These are phyloP conservation scores for Coenonympha arcania DNA, from an alignment of 2,888 invertebrate species.

Conservation along the genomic window DNA sequence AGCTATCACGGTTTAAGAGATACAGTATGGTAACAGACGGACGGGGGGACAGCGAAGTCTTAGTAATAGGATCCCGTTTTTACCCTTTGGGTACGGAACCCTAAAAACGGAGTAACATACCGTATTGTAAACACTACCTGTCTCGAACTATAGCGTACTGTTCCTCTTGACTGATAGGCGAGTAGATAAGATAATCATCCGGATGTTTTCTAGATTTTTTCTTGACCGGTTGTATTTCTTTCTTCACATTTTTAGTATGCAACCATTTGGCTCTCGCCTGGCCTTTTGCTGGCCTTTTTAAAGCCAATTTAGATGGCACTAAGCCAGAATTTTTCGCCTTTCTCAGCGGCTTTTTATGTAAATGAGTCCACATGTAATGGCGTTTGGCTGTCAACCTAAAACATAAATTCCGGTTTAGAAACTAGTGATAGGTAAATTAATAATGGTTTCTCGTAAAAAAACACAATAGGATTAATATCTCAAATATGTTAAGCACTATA, in stretches of 20 bases:
- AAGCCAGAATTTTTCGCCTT: too few species aligned
- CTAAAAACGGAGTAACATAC: too few species aligned
- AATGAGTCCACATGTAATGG: constrained; percentile 52
- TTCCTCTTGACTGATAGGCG: constrained; percentile 52
- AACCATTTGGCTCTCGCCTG: constrained; percentile 22
- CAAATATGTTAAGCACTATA: too few species aligned
- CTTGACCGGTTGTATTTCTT: constrained; percentile 2
- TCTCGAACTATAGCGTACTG: constrained; percentile 50
- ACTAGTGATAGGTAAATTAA: neutral
- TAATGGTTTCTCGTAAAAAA: neutral
- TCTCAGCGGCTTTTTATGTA: constrained; percentile 43
- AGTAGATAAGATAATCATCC: constrained; percentile 46
- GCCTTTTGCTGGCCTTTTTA: constrained; percentile 27
- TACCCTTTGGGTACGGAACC: too few species aligned
- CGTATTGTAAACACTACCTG: too few species aligned
- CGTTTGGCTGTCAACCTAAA: constrained; percentile 55
- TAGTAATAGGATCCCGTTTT: too few species aligned
- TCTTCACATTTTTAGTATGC: constrained; percentile 36
- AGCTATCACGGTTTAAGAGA: too few species aligned
- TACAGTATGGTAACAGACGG: too few species aligned
- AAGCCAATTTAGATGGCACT: too few species aligned
- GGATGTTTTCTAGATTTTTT: constrained; percentile 31
- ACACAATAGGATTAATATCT: too few species aligned
- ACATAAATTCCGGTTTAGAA: neutral
- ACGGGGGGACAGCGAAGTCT: too few species aligned